Percentiles rank a stretch among this genome's conserved stretches.
Evolutionary conservation across 2,113 vertebrate species (phyloP).

Genomic region (Corapipo altera): DNA sequence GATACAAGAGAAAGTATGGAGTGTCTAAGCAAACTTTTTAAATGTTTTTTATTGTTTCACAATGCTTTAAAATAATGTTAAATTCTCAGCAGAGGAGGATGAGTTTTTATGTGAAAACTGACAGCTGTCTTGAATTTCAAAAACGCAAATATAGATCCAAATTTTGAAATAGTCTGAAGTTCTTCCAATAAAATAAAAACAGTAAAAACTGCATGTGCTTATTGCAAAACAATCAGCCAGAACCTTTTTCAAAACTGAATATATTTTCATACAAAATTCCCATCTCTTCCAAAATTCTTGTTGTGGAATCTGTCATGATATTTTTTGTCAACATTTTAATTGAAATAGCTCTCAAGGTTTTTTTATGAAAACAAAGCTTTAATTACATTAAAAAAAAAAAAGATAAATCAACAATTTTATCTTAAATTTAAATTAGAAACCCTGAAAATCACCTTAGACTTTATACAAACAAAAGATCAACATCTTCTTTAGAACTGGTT

Average conservation of each 20-base stretch:
- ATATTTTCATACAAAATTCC: neutral
- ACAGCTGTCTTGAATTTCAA: conserved; percentile 18
- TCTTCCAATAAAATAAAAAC: conserved; percentile 38
- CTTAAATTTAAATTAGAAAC: neutral
- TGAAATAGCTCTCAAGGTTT: neutral
- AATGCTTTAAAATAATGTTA: neutral
- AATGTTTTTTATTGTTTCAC: neutral
- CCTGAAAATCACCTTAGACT: neutral
- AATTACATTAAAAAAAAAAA: neutral
- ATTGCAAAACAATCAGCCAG: conserved; percentile 7
- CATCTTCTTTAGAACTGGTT: neutral
- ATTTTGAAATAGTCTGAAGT: conserved; percentile 7
- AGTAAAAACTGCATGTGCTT: neutral
- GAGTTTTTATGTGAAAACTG: neutral
- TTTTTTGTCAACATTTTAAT: neutral
- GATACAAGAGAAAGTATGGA: neutral
- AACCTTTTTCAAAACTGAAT: neutral
- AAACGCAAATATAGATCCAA: conserved; percentile 20
- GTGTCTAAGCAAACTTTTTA: neutral
- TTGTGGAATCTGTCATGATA: neutral
- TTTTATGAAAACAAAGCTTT: neutral
- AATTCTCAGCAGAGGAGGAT: neutral
- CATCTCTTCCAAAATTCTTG: neutral
- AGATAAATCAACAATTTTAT: neutral
- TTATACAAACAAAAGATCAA: neutral